Conservation (phyloP, 2,113 vertebrate genomes). For the Rhabdomys dilectus region DNA sequence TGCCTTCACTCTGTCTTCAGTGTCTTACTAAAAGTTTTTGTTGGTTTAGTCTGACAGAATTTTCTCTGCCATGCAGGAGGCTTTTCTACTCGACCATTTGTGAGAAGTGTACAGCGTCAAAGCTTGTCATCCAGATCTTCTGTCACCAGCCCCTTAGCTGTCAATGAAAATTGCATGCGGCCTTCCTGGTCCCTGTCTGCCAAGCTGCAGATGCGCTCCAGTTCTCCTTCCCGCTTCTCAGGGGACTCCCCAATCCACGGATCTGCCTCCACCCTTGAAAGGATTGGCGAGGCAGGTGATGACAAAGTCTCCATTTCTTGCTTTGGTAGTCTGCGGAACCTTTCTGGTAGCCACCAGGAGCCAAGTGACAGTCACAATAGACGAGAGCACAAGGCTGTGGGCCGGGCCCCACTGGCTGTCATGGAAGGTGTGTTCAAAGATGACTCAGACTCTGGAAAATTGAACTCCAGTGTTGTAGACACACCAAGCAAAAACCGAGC, state of each 20-base stretch:
- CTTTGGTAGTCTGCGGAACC: constrained; percentile 91
- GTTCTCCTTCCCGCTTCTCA: constrained; percentile 95
- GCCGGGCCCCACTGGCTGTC: constrained; percentile 93
- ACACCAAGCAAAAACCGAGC: constrained; percentile 86
- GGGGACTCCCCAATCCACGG: constrained; percentile 93
- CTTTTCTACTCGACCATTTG: constrained; percentile 97
- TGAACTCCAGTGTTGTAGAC: constrained; percentile 85
- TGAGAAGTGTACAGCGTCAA: constrained; percentile 97
- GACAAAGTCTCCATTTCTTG: constrained; percentile 96
- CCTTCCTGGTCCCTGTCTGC: constrained; percentile 96
- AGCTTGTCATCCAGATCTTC: constrained; percentile 96
- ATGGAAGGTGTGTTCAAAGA: constrained; percentile 93
- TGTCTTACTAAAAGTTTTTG: not conserved
- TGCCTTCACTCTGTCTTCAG: not conserved
- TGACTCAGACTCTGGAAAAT: constrained; percentile 86
- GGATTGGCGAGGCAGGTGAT: constrained; percentile 94
- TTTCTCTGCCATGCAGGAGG: constrained; percentile 87
- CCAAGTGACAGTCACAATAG: constrained; percentile 86
- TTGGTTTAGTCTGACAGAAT: not conserved
- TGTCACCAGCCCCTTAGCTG: constrained; percentile 94
- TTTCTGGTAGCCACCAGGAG: constrained; percentile 87
- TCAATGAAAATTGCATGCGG: constrained; percentile 92
- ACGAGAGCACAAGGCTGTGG: constrained; percentile 90
- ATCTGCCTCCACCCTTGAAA: constrained; percentile 93
- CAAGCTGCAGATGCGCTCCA: constrained; percentile 96